These are phyloP conservation scores for Biston stratarius DNA, from an alignment of 2,888 invertebrate species.

Conservation along the genomic window DNA sequence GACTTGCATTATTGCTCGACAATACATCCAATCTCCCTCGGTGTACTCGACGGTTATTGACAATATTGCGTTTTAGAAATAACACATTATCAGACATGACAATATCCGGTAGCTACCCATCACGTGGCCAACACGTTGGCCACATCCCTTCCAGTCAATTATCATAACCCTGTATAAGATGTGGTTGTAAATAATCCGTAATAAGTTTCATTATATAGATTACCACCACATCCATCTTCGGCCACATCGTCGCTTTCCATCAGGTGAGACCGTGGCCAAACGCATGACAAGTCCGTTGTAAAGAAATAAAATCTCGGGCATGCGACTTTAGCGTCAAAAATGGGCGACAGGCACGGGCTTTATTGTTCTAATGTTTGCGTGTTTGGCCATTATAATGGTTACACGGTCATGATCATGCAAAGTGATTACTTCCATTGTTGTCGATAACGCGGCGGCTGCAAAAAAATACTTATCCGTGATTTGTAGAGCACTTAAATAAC, in stretches of 20 bases:
- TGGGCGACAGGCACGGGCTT: slow-evolving; percentile 1
- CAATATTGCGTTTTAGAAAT: too few species aligned
- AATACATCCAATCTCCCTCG: too few species aligned
- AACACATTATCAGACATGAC: too few species aligned
- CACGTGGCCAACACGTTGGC: too few species aligned
- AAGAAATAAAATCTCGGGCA: slow-evolving; percentile 15
- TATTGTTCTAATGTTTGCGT: slow-evolving; percentile 17
- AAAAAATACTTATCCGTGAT: slow-evolving; percentile 14
- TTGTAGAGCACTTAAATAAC: not conserved
- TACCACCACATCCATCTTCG: too few species aligned
- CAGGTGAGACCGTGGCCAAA: too few species aligned
- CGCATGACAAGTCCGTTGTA: too few species aligned
- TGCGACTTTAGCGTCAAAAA: slow-evolving; percentile 20
- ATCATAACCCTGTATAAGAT: not conserved
- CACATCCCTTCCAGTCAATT: too few species aligned
- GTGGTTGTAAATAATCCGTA: slow-evolving; percentile 3
- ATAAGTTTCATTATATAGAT: slow-evolving; percentile 14
- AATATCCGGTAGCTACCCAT: too few species aligned
- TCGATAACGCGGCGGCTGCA: slow-evolving; percentile 9
- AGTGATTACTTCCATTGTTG: slow-evolving; percentile 41
- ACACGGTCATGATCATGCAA: slow-evolving; percentile 39
- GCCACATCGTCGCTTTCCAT: too few species aligned
- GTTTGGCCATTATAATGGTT: slow-evolving; percentile 26
- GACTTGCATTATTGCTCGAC: too few species aligned
- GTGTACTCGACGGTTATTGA: too few species aligned